Percentiles rank a stretch among this genome's conserved stretches.
phyloP scores from a whole-genome alignment of 2,888 invertebrate species.

The Mythimna vitellina region DNA sequence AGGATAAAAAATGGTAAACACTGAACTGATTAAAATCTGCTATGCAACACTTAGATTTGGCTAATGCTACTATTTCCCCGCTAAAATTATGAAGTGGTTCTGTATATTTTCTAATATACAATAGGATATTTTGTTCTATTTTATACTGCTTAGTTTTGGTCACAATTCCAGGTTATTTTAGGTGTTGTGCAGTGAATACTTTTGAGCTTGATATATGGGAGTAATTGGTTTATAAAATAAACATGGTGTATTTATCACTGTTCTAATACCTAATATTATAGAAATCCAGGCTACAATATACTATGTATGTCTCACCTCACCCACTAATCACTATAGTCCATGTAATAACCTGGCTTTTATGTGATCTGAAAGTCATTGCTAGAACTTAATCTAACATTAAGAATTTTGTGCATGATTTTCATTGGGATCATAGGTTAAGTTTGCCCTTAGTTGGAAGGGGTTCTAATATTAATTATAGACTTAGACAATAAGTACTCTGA shows the following conservation, averaged over 20 bases:
- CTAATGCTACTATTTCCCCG: constrained; percentile 74
- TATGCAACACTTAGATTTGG: constrained; percentile 80
- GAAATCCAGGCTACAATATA: constrained; percentile 25
- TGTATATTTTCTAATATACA: constrained; percentile 45
- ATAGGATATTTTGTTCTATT: constrained; percentile 44
- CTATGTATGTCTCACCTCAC: constrained; percentile 48
- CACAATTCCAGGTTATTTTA: constrained; percentile 37
- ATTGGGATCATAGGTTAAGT: constrained; percentile 40
- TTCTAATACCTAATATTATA: constrained; percentile 33
- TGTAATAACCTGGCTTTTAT: constrained; percentile 45
- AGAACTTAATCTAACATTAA: constrained; percentile 34
- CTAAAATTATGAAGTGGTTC: constrained; percentile 58
- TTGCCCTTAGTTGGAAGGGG: constrained; percentile 27
- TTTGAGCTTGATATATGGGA: constrained; percentile 56
- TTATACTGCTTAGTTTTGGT: constrained; percentile 47
- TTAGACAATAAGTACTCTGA: constrained; percentile 17
- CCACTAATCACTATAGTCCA: constrained; percentile 49
- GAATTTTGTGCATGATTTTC: constrained; percentile 48
- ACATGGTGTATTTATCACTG: constrained; percentile 25
- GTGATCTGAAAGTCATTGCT: constrained; percentile 42
- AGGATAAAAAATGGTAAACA: constrained; percentile 96
- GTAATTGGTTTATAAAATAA: constrained; percentile 48
- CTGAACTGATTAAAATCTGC: constrained; percentile 77
- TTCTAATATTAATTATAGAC: constrained; percentile 8
- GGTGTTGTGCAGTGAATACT: constrained; percentile 57